Conservation (phyloP, 2,888 invertebrate species). For the Heliconius ethilla region DNA sequence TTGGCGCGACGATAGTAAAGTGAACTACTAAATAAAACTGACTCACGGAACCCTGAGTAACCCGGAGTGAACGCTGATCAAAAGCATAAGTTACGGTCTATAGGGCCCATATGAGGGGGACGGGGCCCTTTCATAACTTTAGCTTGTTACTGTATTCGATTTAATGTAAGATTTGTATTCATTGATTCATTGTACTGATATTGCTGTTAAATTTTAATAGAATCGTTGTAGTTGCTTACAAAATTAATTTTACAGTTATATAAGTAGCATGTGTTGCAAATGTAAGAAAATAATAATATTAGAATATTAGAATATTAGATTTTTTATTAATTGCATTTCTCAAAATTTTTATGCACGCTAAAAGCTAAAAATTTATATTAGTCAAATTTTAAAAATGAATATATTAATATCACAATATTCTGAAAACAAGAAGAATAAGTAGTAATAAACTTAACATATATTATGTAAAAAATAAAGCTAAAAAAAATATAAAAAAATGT, state of each 20-base stretch:
- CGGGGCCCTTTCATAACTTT: constrained; percentile 44
- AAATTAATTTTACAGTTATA: neutral
- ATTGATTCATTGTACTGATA: neutral
- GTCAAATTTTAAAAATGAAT: too few relatives aligned
- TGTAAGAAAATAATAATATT: neutral
- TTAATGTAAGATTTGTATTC: constrained; percentile 8
- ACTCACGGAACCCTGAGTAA: constrained; percentile 72
- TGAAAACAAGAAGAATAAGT: neutral
- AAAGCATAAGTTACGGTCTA: constrained; percentile 66
- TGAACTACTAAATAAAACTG: constrained; percentile 66
- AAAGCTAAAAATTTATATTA: too few relatives aligned
- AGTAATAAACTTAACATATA: neutral
- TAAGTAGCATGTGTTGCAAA: neutral
- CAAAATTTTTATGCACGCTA: neutral
- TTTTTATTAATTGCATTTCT: neutral
- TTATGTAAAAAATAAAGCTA: neutral
- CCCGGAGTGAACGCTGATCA: constrained; percentile 66
- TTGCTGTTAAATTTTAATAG: neutral
- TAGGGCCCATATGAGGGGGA: constrained; percentile 62
- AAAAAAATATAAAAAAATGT: constrained; percentile 3
- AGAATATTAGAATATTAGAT: neutral
- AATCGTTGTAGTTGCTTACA: neutral
- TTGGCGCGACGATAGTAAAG: constrained; percentile 52
- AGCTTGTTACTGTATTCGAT: constrained; percentile 26
- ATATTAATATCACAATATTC: neutral